Evolutionary conservation across 1,140 invertebrate genomes (phyloP).

Genomic region (Drosophila carrolli): DNA sequence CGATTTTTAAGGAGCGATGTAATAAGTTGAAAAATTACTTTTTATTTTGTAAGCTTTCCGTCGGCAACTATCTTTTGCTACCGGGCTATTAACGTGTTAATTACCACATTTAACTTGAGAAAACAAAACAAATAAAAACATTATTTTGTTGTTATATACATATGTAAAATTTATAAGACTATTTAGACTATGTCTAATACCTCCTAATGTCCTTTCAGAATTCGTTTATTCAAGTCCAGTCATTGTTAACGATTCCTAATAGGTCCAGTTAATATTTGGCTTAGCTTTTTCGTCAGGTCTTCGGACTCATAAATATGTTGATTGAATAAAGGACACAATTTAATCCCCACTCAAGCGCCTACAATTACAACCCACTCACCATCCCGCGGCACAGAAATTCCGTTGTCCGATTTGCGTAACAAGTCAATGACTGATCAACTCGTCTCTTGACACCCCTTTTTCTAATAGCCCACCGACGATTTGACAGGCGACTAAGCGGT

Average conservation of each 20-base stretch:
- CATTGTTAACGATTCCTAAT: not conserved
- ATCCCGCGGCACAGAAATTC: slow-evolving; percentile 13
- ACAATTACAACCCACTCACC: not conserved
- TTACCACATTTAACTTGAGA: too few relatives aligned
- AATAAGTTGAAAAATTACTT: slow-evolving; percentile 13
- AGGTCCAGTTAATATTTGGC: not conserved
- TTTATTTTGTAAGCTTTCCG: not conserved
- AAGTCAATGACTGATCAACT: slow-evolving; percentile 64
- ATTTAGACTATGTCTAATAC: too few relatives aligned
- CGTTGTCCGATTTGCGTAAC: slow-evolving; percentile 77
- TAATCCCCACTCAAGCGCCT: slow-evolving; percentile 26
- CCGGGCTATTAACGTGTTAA: too few relatives aligned
- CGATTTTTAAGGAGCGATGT: not conserved
- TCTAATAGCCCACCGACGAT: slow-evolving; percentile 70
- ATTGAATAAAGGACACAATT: slow-evolving; percentile 53
- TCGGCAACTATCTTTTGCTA: not conserved
- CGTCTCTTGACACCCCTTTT: slow-evolving; percentile 38
- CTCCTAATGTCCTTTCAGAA: too few relatives aligned
- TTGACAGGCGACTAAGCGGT: slow-evolving; percentile 67
- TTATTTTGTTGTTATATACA: too few relatives aligned
- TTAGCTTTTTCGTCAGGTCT: slow-evolving; percentile 12
- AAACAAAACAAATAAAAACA: too few relatives aligned
- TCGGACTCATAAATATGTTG: slow-evolving; percentile 63
- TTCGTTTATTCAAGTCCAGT: too few relatives aligned
- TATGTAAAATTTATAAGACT: too few relatives aligned